These are phyloP conservation scores for Agonum fuliginosum DNA, from an alignment of 2,888 invertebrate genomes.

Conservation along the genomic window DNA sequence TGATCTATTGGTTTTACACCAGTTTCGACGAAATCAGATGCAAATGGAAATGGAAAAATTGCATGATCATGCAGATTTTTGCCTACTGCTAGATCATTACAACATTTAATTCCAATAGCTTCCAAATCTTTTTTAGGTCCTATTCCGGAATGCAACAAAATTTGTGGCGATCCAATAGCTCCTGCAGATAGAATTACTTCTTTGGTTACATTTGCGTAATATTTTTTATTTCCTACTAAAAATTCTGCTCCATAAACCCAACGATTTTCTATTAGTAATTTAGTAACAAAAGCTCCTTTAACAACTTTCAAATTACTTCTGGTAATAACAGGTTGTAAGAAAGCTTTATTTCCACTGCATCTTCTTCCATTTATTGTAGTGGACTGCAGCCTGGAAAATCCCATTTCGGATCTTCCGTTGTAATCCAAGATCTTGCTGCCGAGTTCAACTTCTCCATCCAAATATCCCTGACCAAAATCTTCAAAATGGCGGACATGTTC, in stretches of 20 bases:
- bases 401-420: conserved; percentile 70
- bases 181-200: conserved; percentile 51
- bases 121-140: conserved; percentile 40
- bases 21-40: background rate
- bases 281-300: conserved; percentile 66
- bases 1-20: conserved; percentile 55
- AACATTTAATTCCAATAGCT: background rate
- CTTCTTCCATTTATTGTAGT: conserved; percentile 79
- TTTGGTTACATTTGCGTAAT: conserved; percentile 57
- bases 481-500: conserved; percentile 68
- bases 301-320: conserved; percentile 78
- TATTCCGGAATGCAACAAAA: conserved; percentile 48
- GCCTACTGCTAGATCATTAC: conserved; percentile 61
- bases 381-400: conserved; percentile 78
- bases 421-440: conserved; percentile 61
- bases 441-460: background rate
- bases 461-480: background rate
- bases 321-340: conserved; percentile 75
- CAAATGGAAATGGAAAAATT: background rate
- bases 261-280: conserved; percentile 67
- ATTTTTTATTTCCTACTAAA: conserved; percentile 72
- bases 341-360: conserved; percentile 80
- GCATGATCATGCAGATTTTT: conserved; percentile 40
- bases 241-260: conserved; percentile 80
- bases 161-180: conserved; percentile 25